A percentile compares a stretch with the other conserved stretches of the same genome.
Conservation (phyloP, 2,797 vertebrate genomes). For the Jordanella pulchra region DNA sequence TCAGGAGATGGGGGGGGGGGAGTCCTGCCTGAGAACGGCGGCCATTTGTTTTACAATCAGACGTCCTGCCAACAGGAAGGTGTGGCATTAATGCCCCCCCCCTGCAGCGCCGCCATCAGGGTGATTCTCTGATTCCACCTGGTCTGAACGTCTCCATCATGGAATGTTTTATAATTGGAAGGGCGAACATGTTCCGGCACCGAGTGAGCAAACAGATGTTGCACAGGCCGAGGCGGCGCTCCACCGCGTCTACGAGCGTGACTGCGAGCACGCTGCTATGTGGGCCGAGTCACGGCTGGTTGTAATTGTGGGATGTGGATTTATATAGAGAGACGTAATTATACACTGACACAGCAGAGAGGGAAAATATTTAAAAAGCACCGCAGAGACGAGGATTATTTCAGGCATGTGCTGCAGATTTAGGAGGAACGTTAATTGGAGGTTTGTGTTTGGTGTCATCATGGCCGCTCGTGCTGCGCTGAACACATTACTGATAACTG, state of each 20-base stretch:
- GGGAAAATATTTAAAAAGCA: constrained; percentile 32
- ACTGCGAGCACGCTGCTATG: constrained; percentile 20
- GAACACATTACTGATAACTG: too few species aligned
- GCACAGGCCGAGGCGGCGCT: constrained; percentile 46
- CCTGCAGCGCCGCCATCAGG: too few species aligned
- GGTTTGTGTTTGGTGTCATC: constrained; percentile 43
- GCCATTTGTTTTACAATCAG: constrained; percentile 25
- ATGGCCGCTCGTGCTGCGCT: too few species aligned
- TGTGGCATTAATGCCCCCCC: constrained; percentile 87
- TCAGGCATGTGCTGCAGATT: constrained; percentile 66
- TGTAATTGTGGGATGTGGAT: constrained; percentile 77
- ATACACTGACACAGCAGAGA: constrained; percentile 57
- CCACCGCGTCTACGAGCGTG: too few species aligned
- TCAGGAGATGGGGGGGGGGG: too few species aligned
- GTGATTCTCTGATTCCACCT: neutral
- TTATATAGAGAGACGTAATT: constrained; percentile 76
- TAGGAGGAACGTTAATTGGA: constrained; percentile 53
- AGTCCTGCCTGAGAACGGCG: neutral
- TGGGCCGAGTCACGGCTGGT: constrained; percentile 45
- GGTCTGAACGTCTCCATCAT: neutral
- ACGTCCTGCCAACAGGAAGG: constrained; percentile 80
- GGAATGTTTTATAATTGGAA: constrained; percentile 79
- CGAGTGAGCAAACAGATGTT: constrained; percentile 79
- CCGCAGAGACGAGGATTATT: constrained; percentile 52
- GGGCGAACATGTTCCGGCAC: constrained; percentile 69